phyloP scores from a whole-genome alignment of 1,140 invertebrate species.

The Chelonus insularis region DNA sequence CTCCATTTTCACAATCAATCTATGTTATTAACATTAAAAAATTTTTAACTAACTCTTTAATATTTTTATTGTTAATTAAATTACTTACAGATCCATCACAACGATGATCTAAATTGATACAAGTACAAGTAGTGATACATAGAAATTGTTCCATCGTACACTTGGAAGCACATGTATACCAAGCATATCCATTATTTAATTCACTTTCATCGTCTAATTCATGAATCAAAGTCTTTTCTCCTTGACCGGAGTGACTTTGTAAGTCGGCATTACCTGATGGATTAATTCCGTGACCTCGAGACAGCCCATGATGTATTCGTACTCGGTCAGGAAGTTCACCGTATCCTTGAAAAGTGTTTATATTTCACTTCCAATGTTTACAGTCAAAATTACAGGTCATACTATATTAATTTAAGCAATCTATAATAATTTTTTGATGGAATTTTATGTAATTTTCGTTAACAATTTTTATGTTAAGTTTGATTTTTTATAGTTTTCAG shows the following conservation, averaged over 20 bases:
- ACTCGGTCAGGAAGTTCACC: conserved; percentile 31
- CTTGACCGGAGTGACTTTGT: conserved; percentile 30
- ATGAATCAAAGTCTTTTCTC: conserved; percentile 42
- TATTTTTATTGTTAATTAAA: not conserved
- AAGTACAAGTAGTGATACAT: conserved; percentile 65
- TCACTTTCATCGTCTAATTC: conserved; percentile 47
- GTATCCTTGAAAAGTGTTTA: conserved; percentile 14
- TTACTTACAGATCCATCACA: conserved; percentile 46
- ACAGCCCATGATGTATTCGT: conserved; percentile 33
- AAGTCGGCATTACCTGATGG: conserved; percentile 29
- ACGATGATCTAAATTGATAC: conserved; percentile 55
- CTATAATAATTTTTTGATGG: no score
- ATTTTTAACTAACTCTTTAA: no score
- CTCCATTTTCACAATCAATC: conserved; percentile 67
- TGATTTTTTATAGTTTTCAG: no score
- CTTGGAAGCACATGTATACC: conserved; percentile 50
- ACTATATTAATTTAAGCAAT: no score
- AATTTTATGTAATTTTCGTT: no score
- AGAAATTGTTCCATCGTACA: conserved; percentile 61
- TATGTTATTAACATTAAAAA: no score
- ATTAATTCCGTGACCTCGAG: conserved; percentile 36
- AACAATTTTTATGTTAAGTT: no score
- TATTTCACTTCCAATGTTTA: no score
- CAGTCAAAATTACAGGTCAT: no score
- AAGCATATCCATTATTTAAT: conserved; percentile 18